phyloP scores from a whole-genome alignment of 2,888 invertebrate species.

The Molanna angustata region DNA sequence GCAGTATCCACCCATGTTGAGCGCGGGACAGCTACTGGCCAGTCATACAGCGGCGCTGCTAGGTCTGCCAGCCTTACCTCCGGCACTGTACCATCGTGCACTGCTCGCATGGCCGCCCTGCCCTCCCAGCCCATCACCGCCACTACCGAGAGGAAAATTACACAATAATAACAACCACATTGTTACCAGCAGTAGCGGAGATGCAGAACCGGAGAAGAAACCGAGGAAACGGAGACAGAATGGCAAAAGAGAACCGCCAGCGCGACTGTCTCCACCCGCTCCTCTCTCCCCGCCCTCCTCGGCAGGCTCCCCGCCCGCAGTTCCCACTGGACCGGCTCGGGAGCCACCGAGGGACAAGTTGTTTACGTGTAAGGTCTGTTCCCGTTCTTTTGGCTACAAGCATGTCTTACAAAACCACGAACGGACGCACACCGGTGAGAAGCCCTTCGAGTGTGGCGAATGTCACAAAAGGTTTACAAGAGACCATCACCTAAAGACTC shows the following conservation, averaged over 20 bases:
- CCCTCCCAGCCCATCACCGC: constrained; percentile 55
- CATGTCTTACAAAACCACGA: constrained; percentile 94
- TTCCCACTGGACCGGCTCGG: constrained; percentile 48
- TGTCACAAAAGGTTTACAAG: constrained; percentile 91
- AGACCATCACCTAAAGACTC: constrained; percentile 91
- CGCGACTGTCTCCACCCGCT: constrained; percentile 46
- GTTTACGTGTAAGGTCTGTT: constrained; percentile 85
- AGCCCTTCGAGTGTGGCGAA: constrained; percentile 89
- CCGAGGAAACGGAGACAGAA: constrained; percentile 51
- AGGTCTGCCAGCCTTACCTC: constrained; percentile 52
- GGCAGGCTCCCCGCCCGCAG: constrained; percentile 57
- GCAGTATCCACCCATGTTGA: constrained; percentile 47
- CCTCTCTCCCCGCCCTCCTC: constrained; percentile 56
- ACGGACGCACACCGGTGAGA: constrained; percentile 91
- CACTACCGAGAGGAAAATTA: constrained; percentile 45
- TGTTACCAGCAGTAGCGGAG: constrained; percentile 48
- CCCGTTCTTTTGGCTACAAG: constrained; percentile 88
- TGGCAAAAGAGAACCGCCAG: constrained; percentile 48
- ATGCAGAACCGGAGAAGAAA: constrained; percentile 43
- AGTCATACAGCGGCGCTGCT: constrained; percentile 51
- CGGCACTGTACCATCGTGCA: constrained; percentile 63
- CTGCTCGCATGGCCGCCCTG: constrained; percentile 58
- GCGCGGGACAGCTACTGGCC: constrained; percentile 56
- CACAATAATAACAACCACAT: constrained; percentile 49
- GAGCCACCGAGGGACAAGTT: constrained; percentile 70